phyloP scores from a whole-genome alignment of 2,797 vertebrate species.

The Peromyscus melanophrys region DNA sequence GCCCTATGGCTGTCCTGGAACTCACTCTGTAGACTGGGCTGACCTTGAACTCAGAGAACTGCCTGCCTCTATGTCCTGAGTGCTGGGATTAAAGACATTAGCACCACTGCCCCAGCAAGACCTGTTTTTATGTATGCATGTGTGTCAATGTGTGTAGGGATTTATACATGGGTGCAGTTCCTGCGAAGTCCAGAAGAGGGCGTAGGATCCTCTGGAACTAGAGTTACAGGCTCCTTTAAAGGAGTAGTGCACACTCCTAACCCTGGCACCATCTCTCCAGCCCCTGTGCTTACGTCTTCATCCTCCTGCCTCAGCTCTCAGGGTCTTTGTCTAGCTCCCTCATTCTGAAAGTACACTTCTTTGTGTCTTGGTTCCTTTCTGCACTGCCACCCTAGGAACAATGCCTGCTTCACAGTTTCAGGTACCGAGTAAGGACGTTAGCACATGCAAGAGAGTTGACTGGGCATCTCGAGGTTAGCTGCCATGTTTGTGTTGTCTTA shows the following conservation, averaged over 20 bases:
- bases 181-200: neutral
- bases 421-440: neutral
- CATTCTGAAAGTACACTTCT: neutral
- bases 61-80: neutral
- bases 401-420: neutral
- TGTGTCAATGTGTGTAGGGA: neutral
- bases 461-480: neutral
- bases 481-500: neutral
- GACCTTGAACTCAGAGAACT: neutral
- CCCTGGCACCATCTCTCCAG: neutral
- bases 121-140: neutral
- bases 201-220: neutral
- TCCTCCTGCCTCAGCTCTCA: neutral
- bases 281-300: neutral
- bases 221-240: neutral
- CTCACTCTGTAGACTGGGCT: neutral
- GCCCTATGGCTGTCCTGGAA: neutral
- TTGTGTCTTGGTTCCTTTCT: neutral
- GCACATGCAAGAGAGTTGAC: neutral
- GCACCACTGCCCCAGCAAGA: neutral
- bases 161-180: neutral
- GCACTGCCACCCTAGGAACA: neutral
- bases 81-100: neutral
- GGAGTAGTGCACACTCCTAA: too few species aligned
- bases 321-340: neutral